phyloP scores from a whole-genome alignment of 2,888 invertebrate species.

The Dorcus parallelipipedus region DNA sequence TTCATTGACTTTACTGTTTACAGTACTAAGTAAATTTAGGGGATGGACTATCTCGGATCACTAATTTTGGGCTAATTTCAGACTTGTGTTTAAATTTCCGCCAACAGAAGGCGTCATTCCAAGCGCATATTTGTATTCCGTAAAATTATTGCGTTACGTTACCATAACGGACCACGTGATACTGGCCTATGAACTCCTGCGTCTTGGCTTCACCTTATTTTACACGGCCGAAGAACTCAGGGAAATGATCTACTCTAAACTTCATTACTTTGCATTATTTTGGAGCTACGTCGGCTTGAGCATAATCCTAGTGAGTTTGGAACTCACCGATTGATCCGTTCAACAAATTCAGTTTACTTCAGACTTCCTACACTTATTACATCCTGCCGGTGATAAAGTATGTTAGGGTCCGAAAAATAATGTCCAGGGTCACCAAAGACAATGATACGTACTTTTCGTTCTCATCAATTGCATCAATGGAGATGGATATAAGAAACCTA shows the following conservation, averaged over 20 bases:
- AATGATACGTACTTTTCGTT: constrained; percentile 3
- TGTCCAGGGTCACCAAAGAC: background rate
- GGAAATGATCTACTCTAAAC: constrained; percentile 53
- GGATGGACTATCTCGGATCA: background rate
- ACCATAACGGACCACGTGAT: constrained; percentile 52
- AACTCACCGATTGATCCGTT: too few relatives aligned
- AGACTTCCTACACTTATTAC: background rate
- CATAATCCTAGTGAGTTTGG: constrained; percentile 52
- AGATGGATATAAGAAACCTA: constrained; percentile 8
- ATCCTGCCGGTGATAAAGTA: background rate
- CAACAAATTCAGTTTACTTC: background rate
- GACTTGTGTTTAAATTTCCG: constrained; percentile 66
- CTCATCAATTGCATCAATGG: background rate
- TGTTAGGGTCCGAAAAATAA: background rate
- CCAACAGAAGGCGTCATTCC: constrained; percentile 67
- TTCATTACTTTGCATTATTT: constrained; percentile 55
- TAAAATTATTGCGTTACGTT: constrained; percentile 57
- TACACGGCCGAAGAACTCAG: constrained; percentile 57
- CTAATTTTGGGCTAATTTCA: constrained; percentile 33
- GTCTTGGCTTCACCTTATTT: constrained; percentile 57
- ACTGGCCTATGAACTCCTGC: constrained; percentile 54
- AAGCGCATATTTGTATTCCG: constrained; percentile 55
- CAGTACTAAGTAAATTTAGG: constrained; percentile 55
- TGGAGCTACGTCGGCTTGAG: constrained; percentile 65
- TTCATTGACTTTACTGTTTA: constrained; percentile 71